Conservation (phyloP, 2,888 invertebrate genomes). For the Imbricaverruca yamaguchii region DNA sequence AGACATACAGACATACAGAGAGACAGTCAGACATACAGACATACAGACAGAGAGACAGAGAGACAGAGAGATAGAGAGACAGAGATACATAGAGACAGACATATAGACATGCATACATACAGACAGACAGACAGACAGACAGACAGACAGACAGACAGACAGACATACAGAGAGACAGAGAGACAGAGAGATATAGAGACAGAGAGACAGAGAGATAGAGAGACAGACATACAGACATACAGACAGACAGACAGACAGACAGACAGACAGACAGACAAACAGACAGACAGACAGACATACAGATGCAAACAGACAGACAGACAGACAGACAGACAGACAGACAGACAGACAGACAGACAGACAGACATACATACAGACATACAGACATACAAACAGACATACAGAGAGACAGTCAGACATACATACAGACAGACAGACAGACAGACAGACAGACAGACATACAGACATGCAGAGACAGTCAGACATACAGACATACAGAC, state of each 20-base stretch:
- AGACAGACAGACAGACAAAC: conserved; percentile 1
- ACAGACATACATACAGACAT: not conserved
- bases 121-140: not conserved
- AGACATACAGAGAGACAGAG: not conserved
- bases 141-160: not conserved
- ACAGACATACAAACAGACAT: not conserved
- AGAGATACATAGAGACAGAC: not conserved
- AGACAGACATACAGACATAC: not conserved
- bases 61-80: too few relatives aligned
- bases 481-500: not conserved
- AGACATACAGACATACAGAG: not conserved
- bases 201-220: not conserved
- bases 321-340: not conserved
- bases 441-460: conserved; percentile 3
- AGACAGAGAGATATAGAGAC: not conserved
- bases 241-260: not conserved
- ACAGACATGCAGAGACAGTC: conserved; percentile 9
- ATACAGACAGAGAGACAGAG: not conserved
- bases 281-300: not conserved
- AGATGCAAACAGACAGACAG: conserved; percentile 23
- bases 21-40: conserved; percentile 3
- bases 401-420: not conserved
- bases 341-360: not conserved
- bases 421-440: not conserved
- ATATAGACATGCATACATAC: not conserved